A percentile compares a stretch with the other conserved stretches of the same genome.
Conservation (phyloP, 2,113 vertebrate genomes). For the Hyla sarda region DNA sequence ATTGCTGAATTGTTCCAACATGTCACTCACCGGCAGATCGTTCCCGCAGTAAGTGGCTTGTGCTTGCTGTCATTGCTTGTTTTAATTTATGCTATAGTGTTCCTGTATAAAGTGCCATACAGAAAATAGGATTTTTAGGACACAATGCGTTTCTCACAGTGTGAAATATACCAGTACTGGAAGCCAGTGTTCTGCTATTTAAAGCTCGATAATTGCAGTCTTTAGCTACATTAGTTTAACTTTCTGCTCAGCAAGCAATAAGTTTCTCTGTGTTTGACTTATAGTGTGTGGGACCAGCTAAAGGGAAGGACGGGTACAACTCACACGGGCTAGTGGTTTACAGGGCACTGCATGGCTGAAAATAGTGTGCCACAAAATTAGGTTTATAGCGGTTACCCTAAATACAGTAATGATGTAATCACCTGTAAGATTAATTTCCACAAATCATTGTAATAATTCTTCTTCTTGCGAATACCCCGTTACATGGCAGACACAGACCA, state of each 20-base stretch:
- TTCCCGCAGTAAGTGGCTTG: background rate
- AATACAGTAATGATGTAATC: no score
- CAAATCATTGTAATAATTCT: no score
- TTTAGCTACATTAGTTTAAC: constrained; percentile 6
- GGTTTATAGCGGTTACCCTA: no score
- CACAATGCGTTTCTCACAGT: background rate
- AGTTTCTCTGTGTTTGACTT: no score
- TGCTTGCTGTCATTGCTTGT: background rate
- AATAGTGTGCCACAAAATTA: no score
- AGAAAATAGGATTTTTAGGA: constrained; percentile 12
- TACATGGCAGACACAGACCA: no score
- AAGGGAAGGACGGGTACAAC: no score
- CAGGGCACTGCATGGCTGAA: no score
- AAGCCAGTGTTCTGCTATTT: constrained; percentile 10
- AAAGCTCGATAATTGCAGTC: constrained; percentile 6
- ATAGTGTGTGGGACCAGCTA: no score
- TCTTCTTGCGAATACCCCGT: no score
- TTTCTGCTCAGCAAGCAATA: background rate
- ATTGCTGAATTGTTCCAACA: constrained; percentile 35
- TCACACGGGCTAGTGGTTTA: no score
- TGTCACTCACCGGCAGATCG: constrained; percentile 16
- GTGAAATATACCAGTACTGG: background rate
- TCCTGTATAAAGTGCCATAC: constrained; percentile 20
- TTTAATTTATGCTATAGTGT: background rate
- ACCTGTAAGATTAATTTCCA: no score